phyloP scores from a whole-genome alignment of 1,140 invertebrate species.

The Anadara kagoshimensis region DNA sequence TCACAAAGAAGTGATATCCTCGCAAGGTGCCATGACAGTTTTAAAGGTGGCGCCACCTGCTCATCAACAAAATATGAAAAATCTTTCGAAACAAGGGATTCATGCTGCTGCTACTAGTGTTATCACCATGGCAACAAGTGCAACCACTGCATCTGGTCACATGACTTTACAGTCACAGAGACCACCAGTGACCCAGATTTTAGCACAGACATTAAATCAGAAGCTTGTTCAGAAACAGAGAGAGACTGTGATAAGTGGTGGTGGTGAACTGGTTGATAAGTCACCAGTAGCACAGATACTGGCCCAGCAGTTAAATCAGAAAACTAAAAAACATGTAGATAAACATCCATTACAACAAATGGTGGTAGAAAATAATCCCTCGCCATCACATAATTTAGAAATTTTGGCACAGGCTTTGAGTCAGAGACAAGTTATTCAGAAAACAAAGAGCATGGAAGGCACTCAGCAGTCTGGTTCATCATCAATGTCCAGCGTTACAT shows the following conservation, averaged over 20 bases:
- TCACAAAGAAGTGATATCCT: neutral
- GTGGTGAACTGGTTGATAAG: neutral
- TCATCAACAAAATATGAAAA: constrained; percentile 63
- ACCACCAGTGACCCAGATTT: constrained; percentile 13
- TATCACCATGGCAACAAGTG: constrained; percentile 1
- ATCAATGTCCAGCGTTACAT: neutral
- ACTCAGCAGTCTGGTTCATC: too few species aligned
- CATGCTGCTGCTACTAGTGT: constrained; percentile 72
- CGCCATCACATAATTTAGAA: too few species aligned
- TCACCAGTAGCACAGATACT: constrained; percentile 24
- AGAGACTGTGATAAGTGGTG: constrained; percentile 1
- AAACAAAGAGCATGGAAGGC: too few species aligned
- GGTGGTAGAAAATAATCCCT: too few species aligned
- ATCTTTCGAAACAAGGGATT: too few species aligned
- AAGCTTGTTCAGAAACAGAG: neutral
- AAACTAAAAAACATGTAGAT: neutral
- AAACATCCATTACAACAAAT: too few species aligned
- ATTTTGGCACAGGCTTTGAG: too few species aligned
- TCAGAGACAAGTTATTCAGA: too few species aligned
- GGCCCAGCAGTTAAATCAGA: constrained; percentile 15
- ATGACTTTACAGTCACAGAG: neutral
- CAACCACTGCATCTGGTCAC: neutral
- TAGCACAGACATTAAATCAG: constrained; percentile 20
- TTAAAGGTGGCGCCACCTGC: constrained; percentile 39
- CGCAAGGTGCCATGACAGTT: constrained; percentile 23